phyloP scores from a whole-genome alignment of 37 sponge, comb jelly and placozoan genomes.

The Dysidea cf. avara region DNA sequence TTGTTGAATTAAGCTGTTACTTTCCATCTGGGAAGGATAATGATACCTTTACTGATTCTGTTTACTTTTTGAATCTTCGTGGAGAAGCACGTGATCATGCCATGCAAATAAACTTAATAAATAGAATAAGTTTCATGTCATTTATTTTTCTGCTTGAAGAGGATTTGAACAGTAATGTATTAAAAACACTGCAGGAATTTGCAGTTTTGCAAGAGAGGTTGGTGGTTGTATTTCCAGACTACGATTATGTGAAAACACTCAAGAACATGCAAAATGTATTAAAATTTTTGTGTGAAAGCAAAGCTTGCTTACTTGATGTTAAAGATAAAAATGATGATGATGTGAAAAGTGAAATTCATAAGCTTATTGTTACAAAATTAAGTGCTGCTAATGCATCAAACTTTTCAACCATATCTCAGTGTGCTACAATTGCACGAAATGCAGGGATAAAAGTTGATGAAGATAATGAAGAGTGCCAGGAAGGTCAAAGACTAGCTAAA shows the following conservation, averaged over 20 bases:
- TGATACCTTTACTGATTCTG: constrained; percentile 13
- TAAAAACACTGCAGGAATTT: not conserved
- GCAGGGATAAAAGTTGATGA: constrained; percentile 27
- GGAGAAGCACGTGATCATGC: constrained; percentile 16
- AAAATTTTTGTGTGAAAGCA: not conserved
- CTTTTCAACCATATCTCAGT: not conserved
- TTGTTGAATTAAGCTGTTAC: constrained; percentile 33
- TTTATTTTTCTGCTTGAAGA: constrained; percentile 8
- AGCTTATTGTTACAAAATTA: not conserved
- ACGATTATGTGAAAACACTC: too few species aligned
- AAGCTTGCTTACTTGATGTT: not conserved
- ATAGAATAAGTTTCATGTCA: constrained; percentile 4
- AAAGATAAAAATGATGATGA: constrained; percentile 6
- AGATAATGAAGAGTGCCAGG: constrained; percentile 4
- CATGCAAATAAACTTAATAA: constrained; percentile 26
- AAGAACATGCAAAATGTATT: too few species aligned
- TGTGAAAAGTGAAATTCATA: not conserved
- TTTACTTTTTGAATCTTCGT: constrained; percentile 31
- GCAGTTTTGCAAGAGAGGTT: constrained; percentile 10
- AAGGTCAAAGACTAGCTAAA: not conserved
- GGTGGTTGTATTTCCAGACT: not conserved
- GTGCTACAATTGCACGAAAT: not conserved
- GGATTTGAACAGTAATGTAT: not conserved
- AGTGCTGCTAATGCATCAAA: not conserved
- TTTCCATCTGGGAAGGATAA: constrained; percentile 11